Evolutionary conservation across 2,888 invertebrate genomes (phyloP).

Genomic region (Hypolimnas misippus): DNA sequence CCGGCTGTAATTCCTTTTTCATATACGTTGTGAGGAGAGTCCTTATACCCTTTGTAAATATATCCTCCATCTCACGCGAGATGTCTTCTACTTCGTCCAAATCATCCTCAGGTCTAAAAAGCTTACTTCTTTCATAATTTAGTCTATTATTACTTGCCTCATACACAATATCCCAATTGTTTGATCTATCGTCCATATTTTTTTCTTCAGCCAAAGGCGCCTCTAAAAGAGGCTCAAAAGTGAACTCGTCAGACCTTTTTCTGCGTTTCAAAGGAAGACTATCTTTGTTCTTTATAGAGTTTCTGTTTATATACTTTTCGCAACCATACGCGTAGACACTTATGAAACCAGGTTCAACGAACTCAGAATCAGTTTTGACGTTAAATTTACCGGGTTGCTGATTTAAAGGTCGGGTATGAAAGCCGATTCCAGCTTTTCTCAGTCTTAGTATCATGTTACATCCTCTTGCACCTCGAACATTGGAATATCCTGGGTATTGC

Average conservation of each 20-base stretch:
- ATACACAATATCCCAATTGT: slow-evolving; percentile 68
- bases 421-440: slow-evolving; percentile 91
- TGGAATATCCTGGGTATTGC: slow-evolving; percentile 56
- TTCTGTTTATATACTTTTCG: slow-evolving; percentile 82
- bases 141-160: slow-evolving; percentile 64
- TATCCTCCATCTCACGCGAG: slow-evolving; percentile 92
- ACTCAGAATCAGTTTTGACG: slow-evolving; percentile 91
- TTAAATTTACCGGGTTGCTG: slow-evolving; percentile 88
- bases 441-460: slow-evolving; percentile 92
- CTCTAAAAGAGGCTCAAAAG: slow-evolving; percentile 65
- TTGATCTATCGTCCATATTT: slow-evolving; percentile 57
- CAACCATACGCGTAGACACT: slow-evolving; percentile 94
- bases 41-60: slow-evolving; percentile 92
- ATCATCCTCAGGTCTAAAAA: slow-evolving; percentile 80
- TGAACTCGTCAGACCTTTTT: slow-evolving; percentile 72
- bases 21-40: slow-evolving; percentile 92
- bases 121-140: slow-evolving; percentile 77
- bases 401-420: slow-evolving; percentile 88
- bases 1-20: slow-evolving; percentile 92
- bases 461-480: slow-evolving; percentile 75
- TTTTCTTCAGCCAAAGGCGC: slow-evolving; percentile 51
- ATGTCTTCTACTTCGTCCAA: slow-evolving; percentile 86
- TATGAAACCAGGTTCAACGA: slow-evolving; percentile 92
- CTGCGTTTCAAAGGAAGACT: slow-evolving; percentile 64
- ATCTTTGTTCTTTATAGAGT: slow-evolving; percentile 70